Percentiles rank a stretch among this genome's conserved stretches.
phyloP scores from a whole-genome alignment of 2,797 vertebrate genomes.

The Tenualosa thibaudeaui region DNA sequence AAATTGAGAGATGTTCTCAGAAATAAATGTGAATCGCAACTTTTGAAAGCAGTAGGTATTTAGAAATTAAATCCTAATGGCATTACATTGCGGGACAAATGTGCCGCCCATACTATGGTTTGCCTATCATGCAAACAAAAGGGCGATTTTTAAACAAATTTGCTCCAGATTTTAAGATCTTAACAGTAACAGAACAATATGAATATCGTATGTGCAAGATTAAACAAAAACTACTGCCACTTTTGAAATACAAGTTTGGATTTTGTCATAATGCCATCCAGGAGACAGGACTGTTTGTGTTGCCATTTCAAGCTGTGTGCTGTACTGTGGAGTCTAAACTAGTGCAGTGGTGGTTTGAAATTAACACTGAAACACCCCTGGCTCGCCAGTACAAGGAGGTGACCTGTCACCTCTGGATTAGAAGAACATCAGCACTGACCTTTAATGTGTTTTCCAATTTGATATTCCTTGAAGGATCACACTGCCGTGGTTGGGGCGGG shows the following conservation, averaged over 20 bases:
- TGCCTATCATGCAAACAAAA: neutral
- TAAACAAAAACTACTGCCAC: neutral
- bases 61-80: neutral
- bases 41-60: neutral
- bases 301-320: neutral
- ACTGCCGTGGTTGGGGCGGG: slow-evolving; percentile 43
- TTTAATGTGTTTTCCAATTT: slow-evolving; percentile 14
- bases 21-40: neutral
- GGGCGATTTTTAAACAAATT: neutral
- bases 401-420: neutral
- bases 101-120: neutral
- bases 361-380: neutral
- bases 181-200: neutral
- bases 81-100: neutral
- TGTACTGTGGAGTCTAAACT: neutral
- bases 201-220: neutral
- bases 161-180: neutral
- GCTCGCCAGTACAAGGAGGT: neutral
- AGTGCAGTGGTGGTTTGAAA: neutral
- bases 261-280: neutral
- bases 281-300: neutral
- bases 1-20: neutral
- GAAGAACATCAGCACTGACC: slow-evolving; percentile 1
- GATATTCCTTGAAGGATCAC: slow-evolving; percentile 38
- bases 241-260: slow-evolving; percentile 12